phyloP scores from a whole-genome alignment of 2,888 invertebrate genomes.

The Candidula unifasciata region DNA sequence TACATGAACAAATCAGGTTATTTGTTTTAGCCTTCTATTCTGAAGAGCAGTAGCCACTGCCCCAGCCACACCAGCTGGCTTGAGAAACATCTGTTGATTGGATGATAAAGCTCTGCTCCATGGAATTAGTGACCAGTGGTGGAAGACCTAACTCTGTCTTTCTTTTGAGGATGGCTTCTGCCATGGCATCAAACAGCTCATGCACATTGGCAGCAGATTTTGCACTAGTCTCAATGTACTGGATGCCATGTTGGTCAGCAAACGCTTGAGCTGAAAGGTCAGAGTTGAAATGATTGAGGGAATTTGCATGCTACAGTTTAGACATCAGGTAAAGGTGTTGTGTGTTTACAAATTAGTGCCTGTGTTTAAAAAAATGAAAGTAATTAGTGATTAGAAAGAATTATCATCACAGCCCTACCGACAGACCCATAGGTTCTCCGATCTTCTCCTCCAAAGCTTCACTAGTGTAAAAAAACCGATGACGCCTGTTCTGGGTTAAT shows the following conservation, averaged over 20 bases:
- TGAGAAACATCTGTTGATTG: neutral
- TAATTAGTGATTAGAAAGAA: no score
- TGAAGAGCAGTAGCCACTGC: neutral
- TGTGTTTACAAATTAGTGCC: no score
- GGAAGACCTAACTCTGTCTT: neutral
- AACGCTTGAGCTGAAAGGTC: conserved; percentile 14
- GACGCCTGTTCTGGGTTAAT: no score
- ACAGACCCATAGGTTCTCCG: no score
- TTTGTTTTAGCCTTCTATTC: no score
- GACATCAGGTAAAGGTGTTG: no score
- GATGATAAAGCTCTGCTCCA: neutral
- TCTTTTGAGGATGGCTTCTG: neutral
- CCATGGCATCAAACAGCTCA: conserved; percentile 10
- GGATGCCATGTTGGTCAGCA: conserved; percentile 17
- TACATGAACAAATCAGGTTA: no score
- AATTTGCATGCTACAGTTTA: neutral
- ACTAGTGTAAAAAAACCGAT: no score
- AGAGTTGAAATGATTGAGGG: neutral
- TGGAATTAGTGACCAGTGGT: neutral
- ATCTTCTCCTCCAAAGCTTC: no score
- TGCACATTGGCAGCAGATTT: conserved; percentile 24
- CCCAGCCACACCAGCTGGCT: conserved; percentile 7
- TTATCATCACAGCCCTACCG: no score
- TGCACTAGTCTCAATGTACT: conserved; percentile 36
- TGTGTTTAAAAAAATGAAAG: no score